A percentile compares a stretch with the other conserved stretches of the same genome.
Conservation (phyloP, 2,888 invertebrate species). For the Apamea monoglypha region DNA sequence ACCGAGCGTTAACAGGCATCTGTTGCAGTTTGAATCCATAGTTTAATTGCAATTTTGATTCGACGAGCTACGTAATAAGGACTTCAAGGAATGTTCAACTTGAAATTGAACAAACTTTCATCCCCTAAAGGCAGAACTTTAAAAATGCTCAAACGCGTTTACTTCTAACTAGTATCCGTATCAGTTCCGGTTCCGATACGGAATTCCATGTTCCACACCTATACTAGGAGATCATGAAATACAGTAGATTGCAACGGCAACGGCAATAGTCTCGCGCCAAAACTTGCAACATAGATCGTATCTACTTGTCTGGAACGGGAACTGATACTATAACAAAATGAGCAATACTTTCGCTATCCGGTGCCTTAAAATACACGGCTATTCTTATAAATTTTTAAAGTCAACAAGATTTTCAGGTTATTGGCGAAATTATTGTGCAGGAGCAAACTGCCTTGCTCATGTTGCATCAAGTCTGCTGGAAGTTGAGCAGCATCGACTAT, state of each 20-base stretch:
- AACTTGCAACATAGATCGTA: too few species aligned
- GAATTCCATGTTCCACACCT: background rate
- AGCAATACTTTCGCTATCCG: background rate
- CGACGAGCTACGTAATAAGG: background rate
- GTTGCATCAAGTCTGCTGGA: too few species aligned
- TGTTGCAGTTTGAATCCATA: too few species aligned
- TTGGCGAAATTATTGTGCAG: too few species aligned
- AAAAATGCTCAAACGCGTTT: too few species aligned
- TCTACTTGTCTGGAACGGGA: background rate
- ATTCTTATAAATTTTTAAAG: too few species aligned
- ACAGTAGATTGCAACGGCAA: background rate
- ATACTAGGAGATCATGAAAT: background rate
- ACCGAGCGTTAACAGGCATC: background rate
- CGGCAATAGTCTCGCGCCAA: background rate
- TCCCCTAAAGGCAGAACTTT: too few species aligned
- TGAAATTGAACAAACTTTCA: background rate
- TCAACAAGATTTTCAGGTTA: too few species aligned
- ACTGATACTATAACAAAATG: too few species aligned
- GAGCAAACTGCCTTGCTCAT: too few species aligned
- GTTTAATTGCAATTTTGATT: background rate
- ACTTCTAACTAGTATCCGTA: background rate
- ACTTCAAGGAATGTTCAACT: background rate
- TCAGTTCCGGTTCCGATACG: slow-evolving; percentile 6
- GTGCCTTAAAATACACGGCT: background rate
- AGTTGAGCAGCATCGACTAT: too few species aligned